Evolutionary conservation across 2,113 vertebrate genomes (phyloP).

Genomic region (Hydrochoerus hydrochaeris): DNA sequence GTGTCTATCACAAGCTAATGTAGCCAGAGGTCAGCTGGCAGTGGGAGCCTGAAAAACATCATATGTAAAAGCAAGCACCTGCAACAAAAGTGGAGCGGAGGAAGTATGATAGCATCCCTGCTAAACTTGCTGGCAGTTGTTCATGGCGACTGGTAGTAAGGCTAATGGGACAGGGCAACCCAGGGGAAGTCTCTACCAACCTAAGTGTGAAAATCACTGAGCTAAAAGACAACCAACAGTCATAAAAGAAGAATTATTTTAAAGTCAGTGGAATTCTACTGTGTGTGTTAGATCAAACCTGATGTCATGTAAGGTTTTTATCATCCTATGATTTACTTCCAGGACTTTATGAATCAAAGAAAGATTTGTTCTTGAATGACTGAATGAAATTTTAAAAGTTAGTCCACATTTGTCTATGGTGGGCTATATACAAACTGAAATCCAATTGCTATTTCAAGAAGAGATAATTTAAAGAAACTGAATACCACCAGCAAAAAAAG

Average conservation of each 20-base stretch:
- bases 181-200: neutral
- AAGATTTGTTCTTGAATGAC: slow-evolving; percentile 23
- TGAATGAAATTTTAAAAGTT: neutral
- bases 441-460: slow-evolving; percentile 19
- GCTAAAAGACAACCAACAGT: neutral
- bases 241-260: neutral
- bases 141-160: neutral
- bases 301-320: neutral
- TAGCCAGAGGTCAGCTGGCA: neutral
- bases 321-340: neutral
- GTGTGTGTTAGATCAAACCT: neutral
- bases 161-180: neutral
- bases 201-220: neutral
- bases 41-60: neutral
- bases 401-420: neutral
- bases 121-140: neutral
- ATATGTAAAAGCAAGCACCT: neutral
- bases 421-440: neutral
- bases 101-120: neutral
- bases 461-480: slow-evolving; percentile 15
- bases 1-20: neutral
- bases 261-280: neutral
- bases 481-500: slow-evolving; percentile 26
- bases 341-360: neutral
- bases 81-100: neutral